Evolutionary conservation across 1,140 invertebrate genomes (phyloP), one percentile per base, ranked within the genome.

Genomic region (Drosophila simulans): DNA sequence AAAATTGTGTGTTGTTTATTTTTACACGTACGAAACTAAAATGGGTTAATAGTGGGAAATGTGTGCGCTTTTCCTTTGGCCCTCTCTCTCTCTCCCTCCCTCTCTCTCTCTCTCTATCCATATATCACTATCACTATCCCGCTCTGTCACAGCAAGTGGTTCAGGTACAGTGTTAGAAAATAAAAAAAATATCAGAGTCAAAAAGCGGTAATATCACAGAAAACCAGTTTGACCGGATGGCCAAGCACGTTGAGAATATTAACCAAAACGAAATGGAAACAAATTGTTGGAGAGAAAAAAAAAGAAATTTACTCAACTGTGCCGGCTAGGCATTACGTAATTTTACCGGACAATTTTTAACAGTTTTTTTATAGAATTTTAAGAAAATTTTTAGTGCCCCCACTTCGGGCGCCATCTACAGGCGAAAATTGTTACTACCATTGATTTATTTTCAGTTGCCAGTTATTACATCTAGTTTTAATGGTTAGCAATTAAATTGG

Each of bases 21-120:
- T 85, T 85, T 85, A 85, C 83, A 82, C 70, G 51, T 45, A 63
- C 68, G 63, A 70, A 71, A 81, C 66, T 73, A 43, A 85, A 86
- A 82, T 86, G 83, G 82, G 83, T 86, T 86, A 86, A 86, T 79
- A 82, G 82, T 82, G 82, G 82, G 74, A 86, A 82, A 78, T 86
- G 77, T 69, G 51, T 73, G 70, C 57, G 70, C 51, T 63, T 73
- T 62, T 54, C 69, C 7, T 58, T 56, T 7, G 43, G n/a, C 15
- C 5, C 20, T 34, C 25, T 25, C 49, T 5, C n/a, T 20, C 42
- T 20, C 17, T 8, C 15, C 11, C 27, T 22, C 13, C 11, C 42
- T 2, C 27, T 2, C 1, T 2, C 27, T 2, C 1, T 31, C 8
- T 8, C 7, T 8, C 1, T 8, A 31, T 0, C 7, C 8, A 8